Evolutionary conservation across 2,888 invertebrate species (phyloP), one percentile per base, ranked within the genome.

Genomic region (Rhodophaea formosa): DNA sequence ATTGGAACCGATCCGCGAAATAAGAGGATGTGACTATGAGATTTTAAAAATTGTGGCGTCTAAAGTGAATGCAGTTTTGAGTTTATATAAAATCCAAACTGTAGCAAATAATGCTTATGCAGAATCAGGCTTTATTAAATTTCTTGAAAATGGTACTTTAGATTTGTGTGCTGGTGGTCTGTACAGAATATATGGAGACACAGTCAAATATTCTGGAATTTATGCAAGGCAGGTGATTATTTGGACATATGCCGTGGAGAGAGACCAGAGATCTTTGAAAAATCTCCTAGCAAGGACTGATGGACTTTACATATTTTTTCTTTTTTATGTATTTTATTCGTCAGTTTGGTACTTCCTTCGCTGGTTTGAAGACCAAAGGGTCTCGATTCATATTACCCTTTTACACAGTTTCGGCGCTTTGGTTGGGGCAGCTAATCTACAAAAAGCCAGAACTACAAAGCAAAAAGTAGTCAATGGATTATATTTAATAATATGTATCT

Each of bases 111-210:
- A 73, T 58, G 72, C 77, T 0, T 68, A 43, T 15, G 17, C 57
- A 1, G 57, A 75, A n/a, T 17, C 0, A 0, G 67, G 74, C 0
- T 84, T 75, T 62, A 8, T 86, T 23, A 46, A 70, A 0, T 75
- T 74, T n/a, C 6, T 90, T 1, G 7, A 68, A 2, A 85, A 89
- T 61, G 84, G 80, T 3, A 84, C 76, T 35, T 63, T 89, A 1
- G 86, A 90, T 44, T 66, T 71, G 0, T 80, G 80, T 53, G 85
- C 82, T 8, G 88, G 90, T 0, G 89, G 88, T 0, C 63, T 84
- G 0, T 86, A 84, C 35, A 75, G 82, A 59, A 62, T 81, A 3
- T 87, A 78, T 43, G 85, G 82, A 7, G 74, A 84, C n/a, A 2
- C 59, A 0, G 80, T 89, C 0, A 75, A 72, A 3, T 90, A 88